Base-by-base conservation (phyloP, 2,888 invertebrate genomes). In the Melanchra persicariae region DNA sequence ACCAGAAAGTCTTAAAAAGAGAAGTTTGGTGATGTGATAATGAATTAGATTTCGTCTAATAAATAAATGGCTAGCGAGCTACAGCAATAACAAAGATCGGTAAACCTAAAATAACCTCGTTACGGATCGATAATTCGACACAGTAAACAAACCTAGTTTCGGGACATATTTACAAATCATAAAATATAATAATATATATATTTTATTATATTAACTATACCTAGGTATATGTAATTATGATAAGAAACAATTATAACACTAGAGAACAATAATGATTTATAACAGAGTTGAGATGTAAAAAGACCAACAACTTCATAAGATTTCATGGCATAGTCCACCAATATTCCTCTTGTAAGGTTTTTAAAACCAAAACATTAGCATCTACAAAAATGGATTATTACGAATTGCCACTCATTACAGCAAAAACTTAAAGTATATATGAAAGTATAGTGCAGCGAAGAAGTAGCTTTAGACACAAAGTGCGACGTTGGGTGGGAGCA, bases 71-170 rank as follows among this genome's bases (percentile, higher is more conserved):
- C 22, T 37, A 64, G 7, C n/a, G n/a, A 65, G 24, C 34, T n/a
- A 45, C n/a, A 1, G 12, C 22, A 37, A 69, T 69, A 67, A 69
- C 47, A 66, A 55, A 66, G 45, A 45, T 45, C 22, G 17, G 12
- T 59, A 59, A 17, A 37, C 26, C 17, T 55, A 47, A 65, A 26
- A 47, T 19, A 37, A 65, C 45, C 66, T 66, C 22, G 22, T 47
- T 66, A 40, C 2, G 9, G n/a, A 65, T 45, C 17, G 34, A 65
- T 55, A 30, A 54, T 10, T 54, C 30, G 19, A 30, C n/a, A 57
- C 51, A 54, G 24, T 9, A 66, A 49, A 57, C 40, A 67, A 49
- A 70, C 22, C 55, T 30, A 30, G 26, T 55, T 69, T 64, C 24
- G 45, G 19, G 51, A n/a, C 15, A 17, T 63, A 17, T 59, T 49